Base-by-base conservation (phyloP, 2,113 vertebrate species). In the Urocynchramus pylzowi region DNA sequence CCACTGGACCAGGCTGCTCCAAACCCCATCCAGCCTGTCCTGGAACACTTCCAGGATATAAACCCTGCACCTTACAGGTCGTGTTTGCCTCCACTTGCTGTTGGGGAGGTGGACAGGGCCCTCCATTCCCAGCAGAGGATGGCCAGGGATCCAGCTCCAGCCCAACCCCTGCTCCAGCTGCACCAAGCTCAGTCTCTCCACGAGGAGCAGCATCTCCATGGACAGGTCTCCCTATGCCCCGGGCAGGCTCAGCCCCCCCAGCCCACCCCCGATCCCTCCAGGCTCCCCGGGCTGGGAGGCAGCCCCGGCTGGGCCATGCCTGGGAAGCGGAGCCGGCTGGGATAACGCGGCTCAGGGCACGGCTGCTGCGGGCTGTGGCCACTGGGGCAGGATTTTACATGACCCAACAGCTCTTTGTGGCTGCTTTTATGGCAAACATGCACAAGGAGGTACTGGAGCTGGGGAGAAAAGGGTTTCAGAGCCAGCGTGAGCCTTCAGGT, bases 401-500 rank as follows among this genome's bases (percentile, higher is more conserved):
- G 89, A 96, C 27, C 95, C 41, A 74, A 59, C 95, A 70, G 47
- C 45, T 95, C 84, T 47, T 12, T 26, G 74, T 8, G 82, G 78
- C 71, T 90, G 71, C 33, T 44, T 50, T 89, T 11, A 16, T 6
- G 39, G 91, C 65, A 79, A 89, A 71, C 30, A 37, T 27, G 87
- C 91, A 82, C 53, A 69, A 22, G 1, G 7, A 95, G 77, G 18
- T 60, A 2, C 84, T 33, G 1, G 0, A 31, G 76, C 3, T 16
- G 50, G n/a, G 53, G 16, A 44, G 56, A 59, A 45, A 53, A 63
- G 11, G 79, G 74, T 50, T 28, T 93, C 49, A 45, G 93, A 96
- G 90, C 41, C 24, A 81, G 77, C 21, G 44, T 68, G 39, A 87
- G 84, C 68, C 42, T 73, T 57, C 61, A 28, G 74, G 85, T 80